phyloP scores from a whole-genome alignment of 1,140 invertebrate genomes.

The Drosophila yakuba region DNA sequence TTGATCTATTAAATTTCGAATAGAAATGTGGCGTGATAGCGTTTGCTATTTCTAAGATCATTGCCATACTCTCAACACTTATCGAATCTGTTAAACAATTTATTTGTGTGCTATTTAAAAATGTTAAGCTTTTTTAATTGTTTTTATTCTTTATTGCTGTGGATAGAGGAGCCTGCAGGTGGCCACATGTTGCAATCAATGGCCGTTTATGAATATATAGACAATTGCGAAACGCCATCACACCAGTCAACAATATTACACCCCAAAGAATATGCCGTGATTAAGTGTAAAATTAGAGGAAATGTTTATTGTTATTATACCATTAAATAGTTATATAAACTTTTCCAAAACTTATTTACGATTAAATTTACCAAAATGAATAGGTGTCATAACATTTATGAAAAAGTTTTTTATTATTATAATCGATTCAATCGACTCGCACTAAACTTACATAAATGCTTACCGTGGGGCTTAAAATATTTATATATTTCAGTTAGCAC shows the following conservation, averaged over 20 bases:
- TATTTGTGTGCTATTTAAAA: conserved; percentile 6
- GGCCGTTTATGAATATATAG: conserved; percentile 6
- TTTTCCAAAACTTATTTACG: not conserved
- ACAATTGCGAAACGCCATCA: conserved; percentile 33
- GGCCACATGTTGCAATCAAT: conserved; percentile 34
- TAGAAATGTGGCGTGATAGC: not conserved
- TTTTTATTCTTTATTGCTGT: conserved; percentile 24
- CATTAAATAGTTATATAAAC: not conserved
- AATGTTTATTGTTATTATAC: not conserved
- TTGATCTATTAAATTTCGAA: not conserved
- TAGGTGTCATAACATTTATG: too few species aligned
- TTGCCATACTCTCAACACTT: conserved; percentile 11
- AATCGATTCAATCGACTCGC: not conserved
- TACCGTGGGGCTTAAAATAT: too few species aligned
- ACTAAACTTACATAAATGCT: too few species aligned
- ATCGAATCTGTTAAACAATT: not conserved
- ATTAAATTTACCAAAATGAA: not conserved
- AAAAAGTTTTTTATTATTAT: not conserved
- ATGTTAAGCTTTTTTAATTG: conserved; percentile 26
- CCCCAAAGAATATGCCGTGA: not conserved
- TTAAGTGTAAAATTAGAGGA: not conserved
- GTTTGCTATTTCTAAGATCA: conserved; percentile 13
- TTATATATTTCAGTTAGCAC: too few species aligned
- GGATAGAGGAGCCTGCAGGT: conserved; percentile 39
- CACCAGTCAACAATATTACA: conserved; percentile 17